Percentiles rank a stretch among this genome's conserved stretches.
Evolutionary conservation across 2,797 vertebrate genomes (phyloP).

Genomic region (Mionectes olivaceus): DNA sequence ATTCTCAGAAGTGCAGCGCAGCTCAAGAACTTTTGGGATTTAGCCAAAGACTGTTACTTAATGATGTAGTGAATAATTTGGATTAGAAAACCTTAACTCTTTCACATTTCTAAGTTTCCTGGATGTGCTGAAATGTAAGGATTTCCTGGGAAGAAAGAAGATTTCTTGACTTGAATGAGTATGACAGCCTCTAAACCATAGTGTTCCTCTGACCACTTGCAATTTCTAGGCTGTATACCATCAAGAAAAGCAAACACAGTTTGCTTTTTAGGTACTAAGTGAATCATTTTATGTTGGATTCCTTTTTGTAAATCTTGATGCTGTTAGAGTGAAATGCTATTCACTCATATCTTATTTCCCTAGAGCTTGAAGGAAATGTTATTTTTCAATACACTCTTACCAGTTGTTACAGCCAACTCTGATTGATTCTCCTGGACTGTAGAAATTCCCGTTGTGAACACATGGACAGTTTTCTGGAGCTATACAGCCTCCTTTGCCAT

Average conservation of each 20-base stretch:
- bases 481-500: constrained; percentile 85
- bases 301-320: neutral
- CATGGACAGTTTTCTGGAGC: constrained; percentile 85
- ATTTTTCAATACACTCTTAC: constrained; percentile 74
- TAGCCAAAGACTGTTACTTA: neutral
- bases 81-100: neutral
- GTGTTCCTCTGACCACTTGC: neutral
- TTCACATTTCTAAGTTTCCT: neutral
- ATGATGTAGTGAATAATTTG: neutral
- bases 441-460: constrained; percentile 85
- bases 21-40: neutral
- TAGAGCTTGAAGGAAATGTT: neutral
- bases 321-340: neutral
- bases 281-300: neutral
- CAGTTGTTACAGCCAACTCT: constrained; percentile 91
- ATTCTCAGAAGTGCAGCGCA: neutral
- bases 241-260: neutral
- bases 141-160: neutral
- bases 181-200: neutral
- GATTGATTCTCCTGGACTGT: constrained; percentile 84
- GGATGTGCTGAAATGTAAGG: neutral
- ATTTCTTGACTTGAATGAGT: neutral
- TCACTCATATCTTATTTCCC: neutral
- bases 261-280: neutral
- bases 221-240: neutral